These are phyloP conservation scores for Ridgeia piscesae DNA, from an alignment of 1,140 invertebrate species.

Conservation along the genomic window DNA sequence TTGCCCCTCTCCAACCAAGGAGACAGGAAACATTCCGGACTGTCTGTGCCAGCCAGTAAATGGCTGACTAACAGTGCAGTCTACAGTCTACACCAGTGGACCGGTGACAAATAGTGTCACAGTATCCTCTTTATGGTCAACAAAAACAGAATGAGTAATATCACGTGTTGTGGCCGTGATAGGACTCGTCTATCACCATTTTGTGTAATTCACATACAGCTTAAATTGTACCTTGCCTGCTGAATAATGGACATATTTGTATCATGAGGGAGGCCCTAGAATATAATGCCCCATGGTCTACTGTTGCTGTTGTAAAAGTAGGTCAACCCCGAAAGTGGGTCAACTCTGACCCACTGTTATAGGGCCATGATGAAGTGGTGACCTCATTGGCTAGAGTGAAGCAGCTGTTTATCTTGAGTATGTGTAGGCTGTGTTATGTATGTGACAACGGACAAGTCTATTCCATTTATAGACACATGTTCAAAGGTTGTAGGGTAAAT, in stretches of 20 bases:
- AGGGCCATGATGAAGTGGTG: background rate
- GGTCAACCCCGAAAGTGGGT: background rate
- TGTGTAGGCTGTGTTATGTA: background rate
- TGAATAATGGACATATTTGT: background rate
- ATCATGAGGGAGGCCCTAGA: background rate
- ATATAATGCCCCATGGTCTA: background rate
- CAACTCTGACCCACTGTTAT: background rate
- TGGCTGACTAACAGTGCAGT: background rate
- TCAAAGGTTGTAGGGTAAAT: background rate
- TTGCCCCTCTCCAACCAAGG: background rate
- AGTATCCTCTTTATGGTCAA: background rate
- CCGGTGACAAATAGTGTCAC: background rate
- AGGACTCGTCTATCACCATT: background rate
- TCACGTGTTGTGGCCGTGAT: background rate
- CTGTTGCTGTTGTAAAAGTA: background rate
- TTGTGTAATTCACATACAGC: background rate
- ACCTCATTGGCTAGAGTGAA: background rate
- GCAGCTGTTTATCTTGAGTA: background rate
- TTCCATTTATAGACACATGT: constrained; percentile 6
- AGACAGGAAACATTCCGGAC: background rate
- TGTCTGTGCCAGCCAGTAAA: background rate
- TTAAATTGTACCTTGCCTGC: background rate
- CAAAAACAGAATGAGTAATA: background rate
- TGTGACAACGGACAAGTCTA: background rate
- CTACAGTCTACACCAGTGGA: background rate